These are phyloP conservation scores for Anisognathus igniventris DNA, from an alignment of 2,797 vertebrate species.

Conservation along the genomic window DNA sequence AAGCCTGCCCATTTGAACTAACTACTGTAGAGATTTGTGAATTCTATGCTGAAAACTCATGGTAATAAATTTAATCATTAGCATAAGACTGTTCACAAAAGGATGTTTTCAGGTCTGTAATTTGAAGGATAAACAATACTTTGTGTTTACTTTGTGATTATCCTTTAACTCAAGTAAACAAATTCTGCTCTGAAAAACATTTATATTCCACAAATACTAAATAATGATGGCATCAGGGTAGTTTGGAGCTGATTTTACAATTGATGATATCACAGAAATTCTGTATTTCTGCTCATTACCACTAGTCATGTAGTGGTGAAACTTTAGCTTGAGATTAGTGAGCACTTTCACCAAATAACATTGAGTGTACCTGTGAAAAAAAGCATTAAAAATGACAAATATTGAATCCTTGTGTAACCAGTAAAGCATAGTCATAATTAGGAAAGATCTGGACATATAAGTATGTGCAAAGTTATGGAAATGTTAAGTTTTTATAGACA, in stretches of 20 bases:
- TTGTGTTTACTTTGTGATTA: background rate
- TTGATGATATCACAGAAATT: background rate
- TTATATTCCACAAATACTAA: background rate
- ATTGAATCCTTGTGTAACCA: background rate
- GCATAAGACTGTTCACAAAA: background rate
- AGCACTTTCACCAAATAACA: background rate
- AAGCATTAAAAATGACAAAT: background rate
- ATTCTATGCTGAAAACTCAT: background rate
- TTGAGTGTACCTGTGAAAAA: rapidly evolving
- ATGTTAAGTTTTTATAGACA: background rate
- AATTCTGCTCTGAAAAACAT: background rate
- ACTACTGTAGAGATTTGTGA: background rate
- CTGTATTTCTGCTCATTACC: background rate
- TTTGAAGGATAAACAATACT: background rate
- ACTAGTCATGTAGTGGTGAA: background rate
- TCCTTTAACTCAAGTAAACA: background rate
- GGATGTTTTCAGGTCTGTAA: background rate
- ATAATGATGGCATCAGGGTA: background rate
- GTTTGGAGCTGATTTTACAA: background rate
- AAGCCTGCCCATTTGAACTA: background rate
- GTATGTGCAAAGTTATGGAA: background rate
- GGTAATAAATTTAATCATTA: background rate
- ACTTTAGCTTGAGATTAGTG: background rate
- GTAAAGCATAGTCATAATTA: background rate
- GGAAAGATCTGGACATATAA: background rate